Base-by-base conservation (phyloP, 2,113 vertebrate genomes). In the Sinocyclocheilus rhinocerous region DNA sequence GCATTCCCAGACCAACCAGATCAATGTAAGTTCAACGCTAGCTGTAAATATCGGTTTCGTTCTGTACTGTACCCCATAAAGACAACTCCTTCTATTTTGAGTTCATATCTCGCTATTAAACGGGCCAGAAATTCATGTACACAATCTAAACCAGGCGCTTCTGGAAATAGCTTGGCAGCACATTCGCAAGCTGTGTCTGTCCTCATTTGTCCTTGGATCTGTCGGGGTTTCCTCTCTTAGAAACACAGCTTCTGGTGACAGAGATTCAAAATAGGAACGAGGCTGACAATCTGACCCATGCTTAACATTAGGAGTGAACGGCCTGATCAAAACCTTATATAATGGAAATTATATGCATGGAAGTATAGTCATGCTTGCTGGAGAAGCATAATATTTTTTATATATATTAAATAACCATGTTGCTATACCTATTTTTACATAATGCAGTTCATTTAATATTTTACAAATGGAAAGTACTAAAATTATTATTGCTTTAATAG, bases 121-220 rank as follows among this genome's bases (percentile, higher is more conserved):
- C 12, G 4, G 6, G 33, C 5, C 57, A 80, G 57, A 80, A 80
- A 65, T 10, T 63, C 1, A 45, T 65, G 78, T 65, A 48, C 57
- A 81, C 12, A 11, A 65, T 81, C 33, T 61, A 80, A 63, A 63
- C 33, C 78, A 45, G 36, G 39, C 36, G 13, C 22, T 81, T 24
- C 78, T 81, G 1, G n/a, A 45, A 65, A 81, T 65, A 65, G 57
- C n/a, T 10, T 26, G 78, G 78, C 78, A 81, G 59, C n/a, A 81
- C 59, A 81, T 81, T 81, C 13, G 2, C 24, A 81, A n/a, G 39
- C 20, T 18, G 59, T 65, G 78, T 65, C 36, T 57, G 76, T 78
- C 50, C 76, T 78, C 16, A 45, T 45, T 13, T 3, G 70, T 75
- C 39, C 72, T 75, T 45, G 72, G 39, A 15, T 75, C 39, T 22